These are phyloP conservation scores for Neocloeon triangulifer DNA, from an alignment of 1,140 invertebrate species.

Conservation along the genomic window DNA sequence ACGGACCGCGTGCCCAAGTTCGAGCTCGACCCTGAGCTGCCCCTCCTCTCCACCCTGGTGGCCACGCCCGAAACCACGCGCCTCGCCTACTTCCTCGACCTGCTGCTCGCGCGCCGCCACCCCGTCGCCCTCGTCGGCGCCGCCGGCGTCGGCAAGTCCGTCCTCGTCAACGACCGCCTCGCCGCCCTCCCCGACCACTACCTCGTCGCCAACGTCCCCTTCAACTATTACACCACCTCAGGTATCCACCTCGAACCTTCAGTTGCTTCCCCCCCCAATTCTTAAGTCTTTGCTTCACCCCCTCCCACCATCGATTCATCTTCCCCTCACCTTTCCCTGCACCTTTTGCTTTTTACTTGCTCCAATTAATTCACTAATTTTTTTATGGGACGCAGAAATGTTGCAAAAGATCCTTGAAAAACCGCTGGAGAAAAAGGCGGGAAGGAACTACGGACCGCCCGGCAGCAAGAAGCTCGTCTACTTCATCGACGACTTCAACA, in stretches of 20 bases:
- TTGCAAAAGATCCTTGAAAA: conserved; percentile 79
- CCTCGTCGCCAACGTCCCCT: conserved; percentile 67
- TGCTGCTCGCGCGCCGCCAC: conserved; percentile 53
- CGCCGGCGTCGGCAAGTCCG: conserved; percentile 71
- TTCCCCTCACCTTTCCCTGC: too few species aligned
- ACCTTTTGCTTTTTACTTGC: too few species aligned
- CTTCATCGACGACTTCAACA: conserved; percentile 93
- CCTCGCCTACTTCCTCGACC: conserved; percentile 71
- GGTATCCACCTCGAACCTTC: conserved; percentile 20
- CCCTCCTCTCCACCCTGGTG: conserved; percentile 62
- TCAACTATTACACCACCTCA: conserved; percentile 91
- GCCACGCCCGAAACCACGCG: conserved; percentile 75
- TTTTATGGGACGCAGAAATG: conserved; percentile 55
- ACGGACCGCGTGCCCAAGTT: conserved; percentile 49
- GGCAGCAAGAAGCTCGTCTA: conserved; percentile 80
- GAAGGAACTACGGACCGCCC: conserved; percentile 76
- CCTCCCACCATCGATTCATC: too few species aligned
- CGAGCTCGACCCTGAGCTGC: conserved; percentile 65
- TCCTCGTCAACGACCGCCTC: conserved; percentile 68
- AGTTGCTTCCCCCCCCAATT: too few species aligned
- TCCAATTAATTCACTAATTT: too few species aligned
- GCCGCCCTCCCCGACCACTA: conserved; percentile 47
- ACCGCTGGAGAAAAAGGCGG: conserved; percentile 86
- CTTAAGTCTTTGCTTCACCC: too few species aligned
- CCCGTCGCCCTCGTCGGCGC: conserved; percentile 80